Evolutionary conservation across 2,888 invertebrate genomes (phyloP), one percentile per base, ranked within the genome.

Genomic region (Thereva unica): DNA sequence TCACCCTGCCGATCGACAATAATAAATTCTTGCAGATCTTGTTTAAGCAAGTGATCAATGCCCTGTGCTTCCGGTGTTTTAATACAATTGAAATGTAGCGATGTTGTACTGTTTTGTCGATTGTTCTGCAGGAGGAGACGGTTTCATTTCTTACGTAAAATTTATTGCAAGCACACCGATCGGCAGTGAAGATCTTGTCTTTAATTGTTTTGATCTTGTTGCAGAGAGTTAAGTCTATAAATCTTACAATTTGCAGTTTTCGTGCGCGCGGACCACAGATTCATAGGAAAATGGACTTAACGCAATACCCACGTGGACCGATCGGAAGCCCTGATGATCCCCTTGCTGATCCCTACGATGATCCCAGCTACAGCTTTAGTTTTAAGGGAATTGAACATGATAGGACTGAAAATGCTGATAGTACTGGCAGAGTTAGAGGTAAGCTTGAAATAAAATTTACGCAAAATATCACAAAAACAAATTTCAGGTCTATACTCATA

Each of bases 221-320:
- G 23, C 23, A 23, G 23, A 23, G 23, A 23, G 4, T 55, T 65
- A 47, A 42, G 42, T 55, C 35, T 23, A 53, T 23, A 23, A 23
- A 23, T 23, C 2, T 23, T 23, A 23, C 23, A 45, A 3, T 38
- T 68, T 71, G 40, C 57, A 86, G 86, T 52, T 91, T 87, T 78
- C 85, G 90, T n/a, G 89, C 88, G 1, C 85, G 87, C 75, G 91
- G 91, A n/a, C 89, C 89, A 23, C 88, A 89, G 74, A 83, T 90
- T 10, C 88, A 87, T 73, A 83, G 91, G 67, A 88, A 89, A 77
- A 87, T 89, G 80, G 88, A 89, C 73, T 79, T 90, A 40, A 87
- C 87, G 69, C 90, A 91, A 79, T 81, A 84, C 70, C 87, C 87
- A 1, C 80, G 86, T n/a, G 83, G 84, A 1, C 86, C 88, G 5